Evolutionary conservation across 2,888 invertebrate species (phyloP).

Genomic region (Lasioglossum leucozonium): DNA sequence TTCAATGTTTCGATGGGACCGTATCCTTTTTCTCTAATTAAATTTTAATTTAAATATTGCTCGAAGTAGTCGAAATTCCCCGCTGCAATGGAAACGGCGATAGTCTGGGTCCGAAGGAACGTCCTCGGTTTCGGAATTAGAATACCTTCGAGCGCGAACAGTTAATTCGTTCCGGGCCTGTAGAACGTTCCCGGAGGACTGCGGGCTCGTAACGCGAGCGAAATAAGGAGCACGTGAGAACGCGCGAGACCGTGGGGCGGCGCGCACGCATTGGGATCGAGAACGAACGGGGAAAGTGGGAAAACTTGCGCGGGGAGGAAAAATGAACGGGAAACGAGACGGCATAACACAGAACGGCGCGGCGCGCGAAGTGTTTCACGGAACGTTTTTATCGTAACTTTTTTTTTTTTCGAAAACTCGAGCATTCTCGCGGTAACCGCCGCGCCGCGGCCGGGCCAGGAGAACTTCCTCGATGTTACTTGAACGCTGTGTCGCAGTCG

Average conservation of each 20-base stretch:
- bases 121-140: too few species aligned
- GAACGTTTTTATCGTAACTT: constrained; percentile 50
- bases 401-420: constrained; percentile 49
- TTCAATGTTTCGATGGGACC: too few species aligned
- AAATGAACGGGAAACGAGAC: constrained; percentile 24
- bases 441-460: constrained; percentile 36
- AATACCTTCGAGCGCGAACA: not conserved
- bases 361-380: constrained; percentile 36
- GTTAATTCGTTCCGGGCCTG: constrained; percentile 56
- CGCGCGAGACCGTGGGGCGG: constrained; percentile 14
- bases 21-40: too few species aligned
- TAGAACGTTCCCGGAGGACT: constrained; percentile 28
- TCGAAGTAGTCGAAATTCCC: too few species aligned
- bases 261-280: not conserved
- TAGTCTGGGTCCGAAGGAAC: too few species aligned
- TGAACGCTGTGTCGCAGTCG: constrained; percentile 35
- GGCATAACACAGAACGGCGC: constrained; percentile 41
- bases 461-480: constrained; percentile 61
- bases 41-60: too few species aligned
- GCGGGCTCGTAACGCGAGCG: constrained; percentile 42
- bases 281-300: not conserved
- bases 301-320: not conserved
- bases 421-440: constrained; percentile 47
- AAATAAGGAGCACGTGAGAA: constrained; percentile 52
- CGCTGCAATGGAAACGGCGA: too few species aligned